phyloP scores from a whole-genome alignment of 2,888 invertebrate genomes.

The Macaria notata region DNA sequence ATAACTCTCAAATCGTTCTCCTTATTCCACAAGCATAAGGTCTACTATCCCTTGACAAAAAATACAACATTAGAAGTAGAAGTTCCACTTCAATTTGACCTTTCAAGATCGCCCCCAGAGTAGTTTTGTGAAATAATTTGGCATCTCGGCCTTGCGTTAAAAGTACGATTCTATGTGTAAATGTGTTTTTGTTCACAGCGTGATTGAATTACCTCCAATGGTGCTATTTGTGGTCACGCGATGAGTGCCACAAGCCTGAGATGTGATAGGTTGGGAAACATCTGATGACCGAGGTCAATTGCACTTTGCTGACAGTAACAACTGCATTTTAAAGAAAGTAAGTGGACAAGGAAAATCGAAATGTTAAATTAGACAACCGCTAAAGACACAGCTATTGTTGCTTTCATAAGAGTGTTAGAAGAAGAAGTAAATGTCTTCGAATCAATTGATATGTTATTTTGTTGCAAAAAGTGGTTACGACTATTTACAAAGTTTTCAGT shows the following conservation, averaged over 20 bases:
- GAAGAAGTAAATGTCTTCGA: too few relatives aligned
- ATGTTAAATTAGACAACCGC: too few relatives aligned
- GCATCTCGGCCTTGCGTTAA: slow-evolving; percentile 14
- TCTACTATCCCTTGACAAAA: slow-evolving; percentile 1
- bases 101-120: slow-evolving; percentile 12
- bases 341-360: too few relatives aligned
- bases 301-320: too few relatives aligned
- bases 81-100: slow-evolving; percentile 16
- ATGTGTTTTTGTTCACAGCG: slow-evolving; percentile 5
- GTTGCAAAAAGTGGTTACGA: too few relatives aligned
- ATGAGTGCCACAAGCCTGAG: not conserved
- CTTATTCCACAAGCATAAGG: not conserved
- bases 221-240: not conserved
- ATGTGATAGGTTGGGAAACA: slow-evolving; percentile 1
- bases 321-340: too few relatives aligned
- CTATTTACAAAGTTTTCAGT: not conserved
- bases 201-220: not conserved
- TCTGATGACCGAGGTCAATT: not conserved
- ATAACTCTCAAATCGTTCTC: too few relatives aligned
- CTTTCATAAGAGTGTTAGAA: too few relatives aligned
- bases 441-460: too few relatives aligned
- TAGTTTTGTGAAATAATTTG: slow-evolving; percentile 19
- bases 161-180: slow-evolving; percentile 9
- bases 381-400: too few relatives aligned
- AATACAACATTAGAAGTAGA: not conserved